phyloP scores from a whole-genome alignment of 2,888 invertebrate genomes.

The Morpho deidamia region DNA sequence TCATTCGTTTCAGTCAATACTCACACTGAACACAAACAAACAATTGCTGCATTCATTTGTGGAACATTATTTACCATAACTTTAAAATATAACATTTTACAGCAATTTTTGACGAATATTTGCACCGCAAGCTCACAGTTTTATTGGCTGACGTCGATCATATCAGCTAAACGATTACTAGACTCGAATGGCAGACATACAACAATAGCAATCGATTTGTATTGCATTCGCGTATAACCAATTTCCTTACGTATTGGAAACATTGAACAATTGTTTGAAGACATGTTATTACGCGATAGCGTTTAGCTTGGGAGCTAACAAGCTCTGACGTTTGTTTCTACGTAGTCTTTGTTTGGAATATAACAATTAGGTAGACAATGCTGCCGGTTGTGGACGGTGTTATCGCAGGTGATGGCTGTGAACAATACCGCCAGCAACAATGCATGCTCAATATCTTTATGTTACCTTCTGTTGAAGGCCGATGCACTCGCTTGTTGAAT shows the following conservation, averaged over 20 bases:
- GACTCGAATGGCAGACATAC: slow-evolving; percentile 12
- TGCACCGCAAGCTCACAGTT: slow-evolving; percentile 32
- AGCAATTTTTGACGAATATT: slow-evolving; percentile 33
- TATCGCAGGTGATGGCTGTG: slow-evolving; percentile 51
- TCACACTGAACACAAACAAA: too few relatives aligned
- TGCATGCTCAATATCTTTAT: slow-evolving; percentile 72
- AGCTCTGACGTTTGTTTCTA: slow-evolving; percentile 64
- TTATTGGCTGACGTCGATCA: slow-evolving; percentile 51
- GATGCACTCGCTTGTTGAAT: slow-evolving; percentile 63
- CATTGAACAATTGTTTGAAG: slow-evolving; percentile 66
- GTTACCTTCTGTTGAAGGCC: slow-evolving; percentile 56
- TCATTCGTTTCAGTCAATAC: too few relatives aligned
- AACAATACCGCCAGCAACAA: slow-evolving; percentile 59
- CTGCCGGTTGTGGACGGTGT: slow-evolving; percentile 47
- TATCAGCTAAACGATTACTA: slow-evolving; percentile 23
- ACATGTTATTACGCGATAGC: slow-evolving; percentile 66
- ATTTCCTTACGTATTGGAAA: slow-evolving; percentile 71
- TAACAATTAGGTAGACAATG: slow-evolving; percentile 71
- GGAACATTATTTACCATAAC: too few relatives aligned
- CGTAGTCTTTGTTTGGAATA: slow-evolving; percentile 62
- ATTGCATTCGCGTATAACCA: slow-evolving; percentile 54
- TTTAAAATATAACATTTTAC: too few relatives aligned
- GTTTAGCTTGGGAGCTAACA: slow-evolving; percentile 66
- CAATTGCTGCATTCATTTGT: too few relatives aligned
- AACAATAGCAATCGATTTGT: slow-evolving; percentile 49